Percentiles rank a stretch among this genome's conserved stretches.
phyloP scores from a whole-genome alignment of 2,888 invertebrate genomes.

The Plagiodera versicolora region DNA sequence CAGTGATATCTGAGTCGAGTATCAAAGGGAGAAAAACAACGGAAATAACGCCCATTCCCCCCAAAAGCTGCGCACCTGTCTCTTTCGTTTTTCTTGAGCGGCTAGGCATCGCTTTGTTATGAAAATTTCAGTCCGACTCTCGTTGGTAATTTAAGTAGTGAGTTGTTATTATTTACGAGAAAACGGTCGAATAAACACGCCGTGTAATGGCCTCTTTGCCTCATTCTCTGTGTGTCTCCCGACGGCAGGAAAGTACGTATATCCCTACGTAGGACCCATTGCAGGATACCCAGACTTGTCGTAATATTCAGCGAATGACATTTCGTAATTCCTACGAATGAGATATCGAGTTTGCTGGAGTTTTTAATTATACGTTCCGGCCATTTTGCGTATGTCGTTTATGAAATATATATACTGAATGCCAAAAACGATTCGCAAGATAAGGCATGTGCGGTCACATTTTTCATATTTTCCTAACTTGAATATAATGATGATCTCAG shows the following conservation, averaged over 20 bases:
- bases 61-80: slow-evolving; percentile 4
- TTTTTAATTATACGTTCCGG: slow-evolving; percentile 23
- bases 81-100: slow-evolving; percentile 18
- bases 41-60: no score
- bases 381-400: not conserved
- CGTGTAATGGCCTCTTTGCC: slow-evolving; percentile 38
- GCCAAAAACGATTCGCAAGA: no score
- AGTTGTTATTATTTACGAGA: slow-evolving; percentile 42
- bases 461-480: no score
- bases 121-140: slow-evolving; percentile 35
- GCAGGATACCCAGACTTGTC: slow-evolving; percentile 17
- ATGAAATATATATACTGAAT: no score
- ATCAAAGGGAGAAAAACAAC: no score
- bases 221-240: slow-evolving; percentile 24
- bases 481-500: no score
- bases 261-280: slow-evolving; percentile 13
- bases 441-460: no score
- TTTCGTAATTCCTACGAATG: slow-evolving; percentile 24
- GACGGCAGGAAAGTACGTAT: slow-evolving; percentile 36
- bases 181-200: slow-evolving; percentile 40
- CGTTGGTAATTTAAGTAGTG: slow-evolving; percentile 42
- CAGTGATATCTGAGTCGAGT: no score
- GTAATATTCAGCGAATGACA: slow-evolving; percentile 24
- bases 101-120: slow-evolving; percentile 36
- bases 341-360: slow-evolving; percentile 19